Evolutionary conservation across 2,888 invertebrate genomes (phyloP).

Genomic region (Plutella xylostella): DNA sequence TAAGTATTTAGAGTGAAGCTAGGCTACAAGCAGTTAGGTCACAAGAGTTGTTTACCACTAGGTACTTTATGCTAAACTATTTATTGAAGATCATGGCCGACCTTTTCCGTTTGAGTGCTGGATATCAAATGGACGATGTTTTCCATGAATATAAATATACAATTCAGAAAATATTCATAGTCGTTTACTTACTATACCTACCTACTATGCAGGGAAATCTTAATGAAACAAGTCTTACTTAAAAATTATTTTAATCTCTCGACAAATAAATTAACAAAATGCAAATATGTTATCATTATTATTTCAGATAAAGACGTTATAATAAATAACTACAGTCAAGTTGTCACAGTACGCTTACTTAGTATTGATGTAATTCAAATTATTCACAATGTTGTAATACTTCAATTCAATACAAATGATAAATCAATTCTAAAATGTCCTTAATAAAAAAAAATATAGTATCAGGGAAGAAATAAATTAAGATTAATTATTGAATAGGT

Average conservation of each 20-base stretch:
- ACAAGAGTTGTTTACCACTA: constrained; percentile 30
- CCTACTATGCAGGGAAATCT: background rate
- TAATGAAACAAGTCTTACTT: constrained; percentile 33
- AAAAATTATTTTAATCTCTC: constrained; percentile 65
- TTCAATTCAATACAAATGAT: constrained; percentile 32
- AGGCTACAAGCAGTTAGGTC: background rate
- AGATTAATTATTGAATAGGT: background rate
- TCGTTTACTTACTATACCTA: background rate
- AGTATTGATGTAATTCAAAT: constrained; percentile 38
- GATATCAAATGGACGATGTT: constrained; percentile 61
- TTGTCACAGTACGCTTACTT: constrained; percentile 34
- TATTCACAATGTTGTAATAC: constrained; percentile 37
- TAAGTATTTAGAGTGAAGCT: background rate
- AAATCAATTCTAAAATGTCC: constrained; percentile 2
- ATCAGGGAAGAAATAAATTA: background rate
- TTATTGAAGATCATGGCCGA: constrained; percentile 55
- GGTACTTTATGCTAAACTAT: constrained; percentile 34
- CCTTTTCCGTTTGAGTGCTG: constrained; percentile 65
- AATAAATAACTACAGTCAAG: constrained; percentile 51
- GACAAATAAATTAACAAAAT: constrained; percentile 66
- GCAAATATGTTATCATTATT: constrained; percentile 40
- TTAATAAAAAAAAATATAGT: constrained; percentile 1
- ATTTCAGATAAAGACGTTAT: constrained; percentile 44
- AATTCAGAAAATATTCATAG: constrained; percentile 21
- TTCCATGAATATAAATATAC: constrained; percentile 48